Base-by-base conservation (phyloP, 2,113 vertebrate genomes). In the Saccopteryx leptura region DNA sequence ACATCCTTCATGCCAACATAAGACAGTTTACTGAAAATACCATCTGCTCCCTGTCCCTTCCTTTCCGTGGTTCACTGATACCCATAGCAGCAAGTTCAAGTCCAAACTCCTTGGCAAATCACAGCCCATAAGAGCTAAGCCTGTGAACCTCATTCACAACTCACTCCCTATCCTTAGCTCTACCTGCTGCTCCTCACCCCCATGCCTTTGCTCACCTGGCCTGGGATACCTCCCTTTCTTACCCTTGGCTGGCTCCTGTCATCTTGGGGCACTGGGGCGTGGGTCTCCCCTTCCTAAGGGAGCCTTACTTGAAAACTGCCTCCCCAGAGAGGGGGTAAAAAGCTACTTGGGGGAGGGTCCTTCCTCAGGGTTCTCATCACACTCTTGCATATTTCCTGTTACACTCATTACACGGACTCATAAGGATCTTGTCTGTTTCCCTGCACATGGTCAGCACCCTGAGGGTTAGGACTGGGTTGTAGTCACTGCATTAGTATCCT, bases 311-410 rank as follows among this genome's bases (percentile, higher is more conserved):
- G 88, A 88, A 14, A 23, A n/a, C 1, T 65, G 26, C 52, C 65
- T 12, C n/a, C 7, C 33, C 50, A 60, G 75, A 5, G 8, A 69
- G 33, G 19, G 23, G 46, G 21, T 48, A 15, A 23, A 23, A 63
- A 4, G 7, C 63, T 63, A 12, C 28, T 52, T 21, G 28, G 85
- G 76, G 24, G 63, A 58, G 19, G 39, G 26, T 4, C 61, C 46
- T 58, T 71, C 58, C 72, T 63, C 28, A 7, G 28, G 10, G 48
- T 54, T 61, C 61, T 39, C 26, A 28, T 10, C 17, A 15, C 12
- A 69, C 17, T 4, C 4, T 26, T 7, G 2, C 0, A 0, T 12
- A 39, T 48, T 26, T 71, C 31, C 69, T 13, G 7, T 31, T 2
- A 60, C 23, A 50, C 31, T 17, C 14, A 33, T 17, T 24, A 72